Evolutionary conservation across 2,797 vertebrate genomes (phyloP), one percentile per base, ranked within the genome.

Genomic region (Sus cebifrons): DNA sequence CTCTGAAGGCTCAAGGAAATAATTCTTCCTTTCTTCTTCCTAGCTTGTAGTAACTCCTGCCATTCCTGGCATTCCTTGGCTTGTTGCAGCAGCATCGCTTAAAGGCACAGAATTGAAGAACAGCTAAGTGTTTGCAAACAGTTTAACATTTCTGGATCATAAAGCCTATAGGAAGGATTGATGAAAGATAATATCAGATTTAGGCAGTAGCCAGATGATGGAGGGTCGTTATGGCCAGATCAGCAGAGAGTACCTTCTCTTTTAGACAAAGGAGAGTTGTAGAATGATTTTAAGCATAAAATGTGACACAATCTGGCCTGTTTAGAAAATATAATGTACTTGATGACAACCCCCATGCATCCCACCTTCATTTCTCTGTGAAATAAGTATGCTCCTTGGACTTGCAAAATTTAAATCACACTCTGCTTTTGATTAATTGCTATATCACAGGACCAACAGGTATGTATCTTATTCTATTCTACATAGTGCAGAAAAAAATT

Each of bases 371-470:
- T 73, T 25, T 60, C 16, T 81, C 17, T 71, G 7, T 62, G 64
- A 95, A 91, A 52, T 58, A 21, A 87, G 3, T 18, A 12, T 75
- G 25, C 9, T 54, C 12, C 15, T 86, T 44, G 58, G 29, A 70
- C 20, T 74, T 68, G 10, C 0, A 44, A 12, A 73, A 17, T 23
- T 5, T 17, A 75, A 87, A 64, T 7, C 23, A 23, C 23, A 62
- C 49, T 94, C 10, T 92, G 9, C n/a, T 62, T 75, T 94, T 82
- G 17, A 36, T 85, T 91, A 92, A 85, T 77, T 3, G n/a, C 2
- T 62, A 18, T 23, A 82, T 49, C 25, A 83, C 32, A 86, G 68
- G 16, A 68, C 16, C 7, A 32, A 93, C 62, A 78, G 18, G 4
- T 29, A n/a, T 44, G 7, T 65, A 60, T 62, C 21, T 87, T 58